Conservation (phyloP, 2,888 invertebrate species). For the Leistus spinibarbis region DNA sequence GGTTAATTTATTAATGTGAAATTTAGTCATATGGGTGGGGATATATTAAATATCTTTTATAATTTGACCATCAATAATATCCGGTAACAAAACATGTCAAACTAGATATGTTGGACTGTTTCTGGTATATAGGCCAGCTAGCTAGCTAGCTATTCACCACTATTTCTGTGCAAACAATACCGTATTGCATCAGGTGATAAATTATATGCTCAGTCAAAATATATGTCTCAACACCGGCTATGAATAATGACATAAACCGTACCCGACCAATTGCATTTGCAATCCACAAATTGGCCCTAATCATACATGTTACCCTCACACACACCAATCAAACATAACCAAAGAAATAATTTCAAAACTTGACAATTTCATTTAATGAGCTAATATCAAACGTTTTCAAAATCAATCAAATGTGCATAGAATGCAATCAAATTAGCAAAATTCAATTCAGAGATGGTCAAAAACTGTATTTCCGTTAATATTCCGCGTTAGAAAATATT, state of each 20-base stretch:
- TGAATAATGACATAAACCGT: neutral
- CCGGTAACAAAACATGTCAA: constrained; percentile 2
- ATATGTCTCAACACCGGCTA: constrained; percentile 26
- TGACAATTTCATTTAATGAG: neutral
- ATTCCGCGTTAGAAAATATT: too few relatives aligned
- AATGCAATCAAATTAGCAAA: too few relatives aligned
- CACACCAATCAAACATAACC: neutral
- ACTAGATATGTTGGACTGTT: neutral
- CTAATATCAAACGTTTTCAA: neutral
- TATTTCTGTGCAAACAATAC: constrained; percentile 17
- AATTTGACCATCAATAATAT: constrained; percentile 5
- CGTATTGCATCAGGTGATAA: constrained; percentile 27
- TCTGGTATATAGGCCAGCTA: neutral
- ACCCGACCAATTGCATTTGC: neutral
- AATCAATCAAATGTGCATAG: too few relatives aligned
- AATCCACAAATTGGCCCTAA: neutral
- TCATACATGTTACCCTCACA: neutral
- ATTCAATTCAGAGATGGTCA: too few relatives aligned
- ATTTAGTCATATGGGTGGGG: neutral
- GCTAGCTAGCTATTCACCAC: neutral
- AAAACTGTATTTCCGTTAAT: too few relatives aligned
- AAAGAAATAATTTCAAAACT: neutral
- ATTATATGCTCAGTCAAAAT: constrained; percentile 26
- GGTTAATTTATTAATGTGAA: neutral
- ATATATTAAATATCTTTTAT: neutral